phyloP scores from a whole-genome alignment of 2,888 invertebrate genomes.

The Loripinus fragilis region DNA sequence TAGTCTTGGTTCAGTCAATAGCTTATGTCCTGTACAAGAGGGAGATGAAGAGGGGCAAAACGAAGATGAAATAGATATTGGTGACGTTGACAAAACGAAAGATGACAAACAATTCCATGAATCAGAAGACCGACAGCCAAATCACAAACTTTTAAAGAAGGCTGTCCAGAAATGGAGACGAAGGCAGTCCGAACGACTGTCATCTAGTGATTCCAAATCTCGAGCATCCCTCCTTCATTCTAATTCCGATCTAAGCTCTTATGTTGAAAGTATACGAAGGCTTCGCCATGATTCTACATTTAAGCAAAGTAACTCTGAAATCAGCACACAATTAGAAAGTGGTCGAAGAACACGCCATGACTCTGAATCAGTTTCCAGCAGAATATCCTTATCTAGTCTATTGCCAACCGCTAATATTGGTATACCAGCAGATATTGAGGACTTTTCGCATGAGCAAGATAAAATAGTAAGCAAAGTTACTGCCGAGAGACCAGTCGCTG shows the following conservation, averaged over 20 bases:
- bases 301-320: constrained; percentile 52
- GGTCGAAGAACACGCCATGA: constrained; percentile 40
- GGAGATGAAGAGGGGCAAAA: constrained; percentile 33
- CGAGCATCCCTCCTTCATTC: constrained; percentile 27
- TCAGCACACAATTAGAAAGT: constrained; percentile 48
- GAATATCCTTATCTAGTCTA: constrained; percentile 51
- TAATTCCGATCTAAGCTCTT: constrained; percentile 52
- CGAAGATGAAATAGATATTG: constrained; percentile 35
- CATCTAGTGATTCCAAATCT: constrained; percentile 4
- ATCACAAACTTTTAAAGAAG: neutral
- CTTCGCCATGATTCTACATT: constrained; percentile 39
- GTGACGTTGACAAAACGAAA: neutral
- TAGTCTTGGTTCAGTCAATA: constrained; percentile 34
- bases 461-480: constrained; percentile 52
- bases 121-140: neutral
- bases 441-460: constrained; percentile 47
- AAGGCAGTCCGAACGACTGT: constrained; percentile 27
- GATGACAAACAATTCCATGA: neutral
- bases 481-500: constrained; percentile 49
- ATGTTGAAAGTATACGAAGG: constrained; percentile 44
- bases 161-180: constrained; percentile 30
- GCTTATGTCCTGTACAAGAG: constrained; percentile 55
- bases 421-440: constrained; percentile 55
- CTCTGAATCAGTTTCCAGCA: constrained; percentile 49
- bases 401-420: constrained; percentile 46